A percentile compares a stretch with the other conserved stretches of the same genome.
Evolutionary conservation across 37 sponge, comb jelly and placozoan species (phyloP).

Genomic region (Crambe crambe): DNA sequence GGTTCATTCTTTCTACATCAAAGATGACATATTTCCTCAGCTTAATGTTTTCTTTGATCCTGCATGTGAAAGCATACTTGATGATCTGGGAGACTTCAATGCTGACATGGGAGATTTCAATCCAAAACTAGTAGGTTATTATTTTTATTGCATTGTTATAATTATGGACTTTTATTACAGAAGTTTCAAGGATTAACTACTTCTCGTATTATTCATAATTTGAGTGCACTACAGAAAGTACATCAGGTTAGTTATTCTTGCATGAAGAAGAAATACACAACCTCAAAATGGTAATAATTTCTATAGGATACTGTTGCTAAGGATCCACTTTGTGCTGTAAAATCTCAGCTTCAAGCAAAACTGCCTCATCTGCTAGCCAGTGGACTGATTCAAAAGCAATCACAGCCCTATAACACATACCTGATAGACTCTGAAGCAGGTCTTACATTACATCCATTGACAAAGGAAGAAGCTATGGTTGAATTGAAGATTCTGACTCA

Average conservation of each 20-base stretch:
- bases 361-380: neutral
- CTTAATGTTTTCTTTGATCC: constrained; percentile 2
- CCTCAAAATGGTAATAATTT: too few species aligned
- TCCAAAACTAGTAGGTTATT: neutral
- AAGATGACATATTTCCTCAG: constrained; percentile 8
- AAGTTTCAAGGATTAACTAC: neutral
- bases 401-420: neutral
- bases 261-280: too few species aligned
- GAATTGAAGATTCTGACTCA: neutral
- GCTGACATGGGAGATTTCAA: neutral
- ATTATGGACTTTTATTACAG: neutral
- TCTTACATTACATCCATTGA: neutral
- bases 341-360: neutral
- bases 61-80: neutral
- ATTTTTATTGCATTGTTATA: too few species aligned
- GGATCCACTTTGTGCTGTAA: too few species aligned
- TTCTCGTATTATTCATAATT: neutral
- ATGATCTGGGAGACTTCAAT: neutral
- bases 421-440: neutral
- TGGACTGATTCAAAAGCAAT: neutral
- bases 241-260: too few species aligned
- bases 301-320: too few species aligned
- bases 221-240: neutral
- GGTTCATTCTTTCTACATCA: constrained; percentile 12
- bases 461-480: neutral